Evolutionary conservation across 2,888 invertebrate genomes (phyloP).

Genomic region (Drosophila formosana): DNA sequence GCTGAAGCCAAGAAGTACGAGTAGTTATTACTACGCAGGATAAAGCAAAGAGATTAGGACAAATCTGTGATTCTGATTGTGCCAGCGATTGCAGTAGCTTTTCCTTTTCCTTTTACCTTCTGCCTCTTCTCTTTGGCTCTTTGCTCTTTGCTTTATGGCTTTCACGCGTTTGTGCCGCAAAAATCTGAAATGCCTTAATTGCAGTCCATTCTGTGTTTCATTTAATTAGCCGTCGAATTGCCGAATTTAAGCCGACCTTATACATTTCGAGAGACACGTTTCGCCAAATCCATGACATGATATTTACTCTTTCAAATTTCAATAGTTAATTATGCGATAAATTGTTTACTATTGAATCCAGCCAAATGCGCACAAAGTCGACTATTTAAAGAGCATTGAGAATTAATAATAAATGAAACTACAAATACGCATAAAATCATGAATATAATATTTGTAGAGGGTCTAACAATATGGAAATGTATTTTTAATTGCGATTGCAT

Average conservation of each 20-base stretch:
- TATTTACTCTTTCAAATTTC: conserved; percentile 8
- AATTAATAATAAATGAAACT: neutral
- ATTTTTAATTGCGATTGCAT: neutral
- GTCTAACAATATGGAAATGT: neutral
- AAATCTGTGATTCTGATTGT: conserved; percentile 54
- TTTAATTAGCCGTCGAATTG: conserved; percentile 33
- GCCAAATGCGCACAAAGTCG: neutral
- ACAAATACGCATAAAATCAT: neutral
- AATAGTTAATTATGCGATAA: conserved; percentile 17
- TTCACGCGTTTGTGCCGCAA: conserved; percentile 2
- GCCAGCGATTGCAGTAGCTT: conserved; percentile 30
- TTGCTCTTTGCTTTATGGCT: conserved; percentile 3
- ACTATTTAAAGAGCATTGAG: neutral
- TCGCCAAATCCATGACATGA: conserved; percentile 5
- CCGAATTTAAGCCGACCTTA: conserved; percentile 5
- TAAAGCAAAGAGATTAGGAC: conserved; percentile 66
- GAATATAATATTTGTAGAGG: neutral
- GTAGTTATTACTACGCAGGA: conserved; percentile 74
- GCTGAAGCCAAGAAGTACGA: conserved; percentile 37
- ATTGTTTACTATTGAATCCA: conserved; percentile 6
- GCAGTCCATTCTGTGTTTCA: conserved; percentile 23
- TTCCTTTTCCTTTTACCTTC: neutral
- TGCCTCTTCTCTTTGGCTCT: neutral
- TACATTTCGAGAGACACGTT: neutral
- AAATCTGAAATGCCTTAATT: conserved; percentile 32